phyloP scores from a whole-genome alignment of 2,113 vertebrate genomes.

The Eretmodus cyanostictus region DNA sequence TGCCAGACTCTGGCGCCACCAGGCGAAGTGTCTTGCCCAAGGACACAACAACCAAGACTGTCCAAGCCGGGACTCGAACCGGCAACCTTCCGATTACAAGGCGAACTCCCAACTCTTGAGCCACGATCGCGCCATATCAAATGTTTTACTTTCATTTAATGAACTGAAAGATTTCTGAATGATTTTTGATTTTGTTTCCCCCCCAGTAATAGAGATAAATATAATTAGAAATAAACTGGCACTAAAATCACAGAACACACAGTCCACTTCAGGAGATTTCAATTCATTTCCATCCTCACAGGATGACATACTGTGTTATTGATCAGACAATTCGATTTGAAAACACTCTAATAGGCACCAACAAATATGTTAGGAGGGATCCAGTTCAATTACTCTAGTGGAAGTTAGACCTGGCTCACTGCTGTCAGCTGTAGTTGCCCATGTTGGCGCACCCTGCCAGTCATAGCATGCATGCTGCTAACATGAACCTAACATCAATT shows the following conservation, averaged over 20 bases:
- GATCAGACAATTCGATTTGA: no score
- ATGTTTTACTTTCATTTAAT: background rate
- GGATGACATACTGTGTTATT: background rate
- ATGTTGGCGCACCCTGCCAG: background rate
- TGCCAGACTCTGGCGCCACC: fast-evolving
- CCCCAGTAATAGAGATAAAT: background rate
- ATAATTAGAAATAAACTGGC: background rate
- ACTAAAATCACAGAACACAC: background rate
- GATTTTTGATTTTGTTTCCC: background rate
- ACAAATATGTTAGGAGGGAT: background rate
- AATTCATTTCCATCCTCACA: background rate
- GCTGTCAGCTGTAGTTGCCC: background rate
- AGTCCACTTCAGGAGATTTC: background rate
- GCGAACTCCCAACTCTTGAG: no score
- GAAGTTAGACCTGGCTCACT: background rate
- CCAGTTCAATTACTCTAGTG: background rate
- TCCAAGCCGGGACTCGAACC: no score
- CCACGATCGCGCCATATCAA: no score
- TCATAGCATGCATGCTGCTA: background rate
- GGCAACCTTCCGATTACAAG: no score
- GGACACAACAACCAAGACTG: fast-evolving
- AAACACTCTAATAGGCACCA: background rate
- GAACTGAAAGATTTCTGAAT: background rate
- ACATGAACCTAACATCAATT: background rate
- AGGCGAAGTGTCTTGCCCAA: fast-evolving